Evolutionary conservation across 2,113 vertebrate species (phyloP), one percentile per base, ranked within the genome.

Genomic region (Syngnathus scovelli): DNA sequence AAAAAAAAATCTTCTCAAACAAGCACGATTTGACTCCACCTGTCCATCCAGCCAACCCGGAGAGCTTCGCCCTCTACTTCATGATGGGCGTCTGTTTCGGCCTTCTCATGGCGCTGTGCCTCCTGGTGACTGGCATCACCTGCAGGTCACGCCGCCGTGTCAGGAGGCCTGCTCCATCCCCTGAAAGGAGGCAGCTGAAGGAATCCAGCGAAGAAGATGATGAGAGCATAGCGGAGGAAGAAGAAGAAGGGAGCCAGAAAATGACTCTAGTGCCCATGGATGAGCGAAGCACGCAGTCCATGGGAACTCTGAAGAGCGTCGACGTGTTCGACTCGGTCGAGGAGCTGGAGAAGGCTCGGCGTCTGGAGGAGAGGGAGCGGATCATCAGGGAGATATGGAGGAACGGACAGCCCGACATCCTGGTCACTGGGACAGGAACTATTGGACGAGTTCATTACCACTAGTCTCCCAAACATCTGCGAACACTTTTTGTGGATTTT

Each of bases 351-450:
- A 90, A 93, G 76, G 96, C 96, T 0, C 91, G 98, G 48, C 88
- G 95, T 1, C 87, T 99, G 88, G 96, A 99, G 90, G 95, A 99
- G 80, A 90, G 96, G 0, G 96, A 98, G 62, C 88, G 95, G 19
- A 98, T 98, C 78, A 90, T 98, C 73, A 88, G 94, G 21, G 96
- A 99, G 86, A 99, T 99, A 85, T 99, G 96, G 96, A 94, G 96
- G 72, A 99, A 95, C 0, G 96, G 96, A 64, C 96, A 98, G 87
- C 96, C 96, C 0, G 96, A 99, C 84, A 87, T 98, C 66, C 90
- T 99, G 76, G 92, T 88, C 10, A 92, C 90, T 0, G 94, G 89
- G 62, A 93, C 93, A 0, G 93, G 94, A 38, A 96, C 95, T 0
- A 89, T 94, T 12, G 92, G 93, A 52, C 88, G 94, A 0, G 90